These are phyloP conservation scores for Greenwoodochromis staneri DNA, from an alignment of 2,113 vertebrate genomes.

Conservation along the genomic window DNA sequence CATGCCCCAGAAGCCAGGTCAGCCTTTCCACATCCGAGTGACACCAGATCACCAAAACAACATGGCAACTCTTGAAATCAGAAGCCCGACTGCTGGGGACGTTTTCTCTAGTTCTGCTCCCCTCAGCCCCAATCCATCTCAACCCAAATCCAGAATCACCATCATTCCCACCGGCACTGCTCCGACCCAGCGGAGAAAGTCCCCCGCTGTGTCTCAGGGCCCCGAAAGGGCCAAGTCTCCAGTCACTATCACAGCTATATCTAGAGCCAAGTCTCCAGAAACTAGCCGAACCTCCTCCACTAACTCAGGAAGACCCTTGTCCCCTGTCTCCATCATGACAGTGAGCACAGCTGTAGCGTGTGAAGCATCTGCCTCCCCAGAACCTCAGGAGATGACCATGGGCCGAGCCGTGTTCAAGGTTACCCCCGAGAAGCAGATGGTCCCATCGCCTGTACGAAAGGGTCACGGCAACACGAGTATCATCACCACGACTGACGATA, in stretches of 20 bases:
- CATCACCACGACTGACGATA: constrained; percentile 90
- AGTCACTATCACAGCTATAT: constrained; percentile 88
- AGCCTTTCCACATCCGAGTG: constrained; percentile 88
- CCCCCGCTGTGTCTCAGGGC: constrained; percentile 61
- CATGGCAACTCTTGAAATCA: constrained; percentile 88
- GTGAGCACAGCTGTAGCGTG: constrained; percentile 79
- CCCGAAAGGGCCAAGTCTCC: constrained; percentile 87
- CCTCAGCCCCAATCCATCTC: constrained; percentile 83
- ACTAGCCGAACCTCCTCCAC: constrained; percentile 60
- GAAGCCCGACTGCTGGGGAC: constrained; percentile 80
- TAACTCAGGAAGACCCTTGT: constrained; percentile 73
- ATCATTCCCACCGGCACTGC: constrained; percentile 86
- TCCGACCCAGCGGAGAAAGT: constrained; percentile 73
- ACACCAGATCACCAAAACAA: constrained; percentile 90
- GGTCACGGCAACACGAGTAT: constrained; percentile 82
- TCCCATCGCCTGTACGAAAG: constrained; percentile 79
- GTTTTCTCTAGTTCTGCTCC: constrained; percentile 83
- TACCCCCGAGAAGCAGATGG: constrained; percentile 92
- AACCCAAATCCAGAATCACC: constrained; percentile 89
- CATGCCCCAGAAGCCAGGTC: constrained; percentile 84
- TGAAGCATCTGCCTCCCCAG: constrained; percentile 72
- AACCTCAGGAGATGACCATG: constrained; percentile 85
- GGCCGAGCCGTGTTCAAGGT: constrained; percentile 92
- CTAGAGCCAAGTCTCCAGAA: constrained; percentile 85
- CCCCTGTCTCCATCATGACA: constrained; percentile 86